Percentiles rank a stretch among this genome's conserved stretches.
These are phyloP conservation scores for Leucoraja ocellata DNA, from an alignment of 2,797 vertebrate species.

Conservation along the genomic window DNA sequence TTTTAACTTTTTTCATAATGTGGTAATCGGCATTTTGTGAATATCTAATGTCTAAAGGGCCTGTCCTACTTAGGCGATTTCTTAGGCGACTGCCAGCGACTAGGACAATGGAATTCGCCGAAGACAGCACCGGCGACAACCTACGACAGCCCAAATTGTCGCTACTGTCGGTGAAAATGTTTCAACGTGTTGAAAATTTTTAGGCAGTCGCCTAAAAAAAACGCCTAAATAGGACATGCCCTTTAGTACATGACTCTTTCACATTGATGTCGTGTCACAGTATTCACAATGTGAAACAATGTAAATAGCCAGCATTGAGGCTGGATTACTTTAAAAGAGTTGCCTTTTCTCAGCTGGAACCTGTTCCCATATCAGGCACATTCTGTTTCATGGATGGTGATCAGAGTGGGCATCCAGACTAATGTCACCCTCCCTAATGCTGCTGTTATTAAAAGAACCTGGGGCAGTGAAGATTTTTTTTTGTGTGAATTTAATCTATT, in stretches of 20 bases:
- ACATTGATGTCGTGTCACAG: not conserved
- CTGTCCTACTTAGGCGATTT: too few species aligned
- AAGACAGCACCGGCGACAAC: too few species aligned
- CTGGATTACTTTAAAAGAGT: not conserved
- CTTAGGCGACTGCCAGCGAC: too few species aligned
- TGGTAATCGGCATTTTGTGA: too few species aligned
- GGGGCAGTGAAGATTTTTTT: not conserved
- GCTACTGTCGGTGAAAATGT: too few species aligned
- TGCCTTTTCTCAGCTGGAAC: not conserved
- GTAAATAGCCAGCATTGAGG: not conserved
- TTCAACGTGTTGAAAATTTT: too few species aligned
- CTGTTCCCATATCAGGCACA: not conserved
- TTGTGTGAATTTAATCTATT: not conserved
- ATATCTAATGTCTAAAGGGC: not conserved
- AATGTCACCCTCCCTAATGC: not conserved
- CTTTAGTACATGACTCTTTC: not conserved
- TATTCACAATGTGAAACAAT: not conserved
- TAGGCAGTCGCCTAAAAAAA: too few species aligned
- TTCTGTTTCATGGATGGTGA: not conserved
- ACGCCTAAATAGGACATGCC: too few species aligned
- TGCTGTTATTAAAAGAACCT: not conserved
- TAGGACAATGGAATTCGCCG: too few species aligned
- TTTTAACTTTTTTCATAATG: not conserved
- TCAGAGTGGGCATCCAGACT: not conserved
- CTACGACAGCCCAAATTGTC: too few species aligned